Conservation (phyloP, 2,797 vertebrate genomes). For the Siniperca obscura region DNA sequence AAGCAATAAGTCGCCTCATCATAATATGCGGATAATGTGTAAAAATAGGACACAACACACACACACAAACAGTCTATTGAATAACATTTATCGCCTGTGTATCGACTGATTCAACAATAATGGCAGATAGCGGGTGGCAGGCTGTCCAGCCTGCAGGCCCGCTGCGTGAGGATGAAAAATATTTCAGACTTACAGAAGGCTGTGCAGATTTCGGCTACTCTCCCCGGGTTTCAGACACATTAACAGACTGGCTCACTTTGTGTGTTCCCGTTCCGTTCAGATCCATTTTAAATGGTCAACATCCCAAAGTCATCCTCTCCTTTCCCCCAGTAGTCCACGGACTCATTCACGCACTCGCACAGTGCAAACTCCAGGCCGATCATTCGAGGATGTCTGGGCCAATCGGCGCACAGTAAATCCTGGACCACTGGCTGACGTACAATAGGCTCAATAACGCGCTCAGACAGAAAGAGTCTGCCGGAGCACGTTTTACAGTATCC, state of each 20-base stretch:
- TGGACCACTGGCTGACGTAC: conserved; percentile 55
- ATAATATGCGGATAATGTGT: neutral
- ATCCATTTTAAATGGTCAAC: conserved; percentile 29
- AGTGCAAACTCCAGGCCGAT: conserved; percentile 76
- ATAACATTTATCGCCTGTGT: neutral
- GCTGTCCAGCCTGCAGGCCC: conserved; percentile 35
- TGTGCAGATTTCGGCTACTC: conserved; percentile 40
- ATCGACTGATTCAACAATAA: conserved; percentile 8
- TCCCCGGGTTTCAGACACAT: conserved; percentile 35
- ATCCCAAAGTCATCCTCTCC: conserved; percentile 17
- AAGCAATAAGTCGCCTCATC: neutral
- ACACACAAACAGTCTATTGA: neutral
- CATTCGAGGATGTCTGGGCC: conserved; percentile 81
- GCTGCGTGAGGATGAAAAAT: conserved; percentile 20
- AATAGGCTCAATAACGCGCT: conserved; percentile 61
- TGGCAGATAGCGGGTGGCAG: conserved; percentile 5
- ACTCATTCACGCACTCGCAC: conserved; percentile 70
- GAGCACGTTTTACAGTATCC: neutral
- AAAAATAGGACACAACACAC: neutral
- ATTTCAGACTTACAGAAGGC: conserved; percentile 59
- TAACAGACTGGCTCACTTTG: conserved; percentile 18
- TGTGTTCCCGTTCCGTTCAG: conserved; percentile 9
- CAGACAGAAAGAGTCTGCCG: conserved; percentile 9
- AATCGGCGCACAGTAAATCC: conserved; percentile 79
- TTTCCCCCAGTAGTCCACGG: conserved; percentile 37